Evolutionary conservation across 2,113 vertebrate genomes (phyloP), one percentile per base, ranked within the genome.

Genomic region (Sula dactylatra): DNA sequence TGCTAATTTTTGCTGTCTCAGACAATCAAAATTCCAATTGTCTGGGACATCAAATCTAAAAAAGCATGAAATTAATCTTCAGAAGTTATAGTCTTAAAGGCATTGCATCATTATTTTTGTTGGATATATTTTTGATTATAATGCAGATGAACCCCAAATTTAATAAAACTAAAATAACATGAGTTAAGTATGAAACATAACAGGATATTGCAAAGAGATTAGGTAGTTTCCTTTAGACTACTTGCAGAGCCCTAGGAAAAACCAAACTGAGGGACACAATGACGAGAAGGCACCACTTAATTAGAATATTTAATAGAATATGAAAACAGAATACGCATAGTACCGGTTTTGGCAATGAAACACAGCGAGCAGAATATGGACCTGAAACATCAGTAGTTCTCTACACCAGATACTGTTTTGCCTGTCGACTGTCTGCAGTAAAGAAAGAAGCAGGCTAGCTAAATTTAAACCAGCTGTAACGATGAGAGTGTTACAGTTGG

Each of bases 161-260:
- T 98, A 99, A 99, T 99, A 99, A 99, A 98, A 99, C 98, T 98
- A 98, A 99, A 99, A 99, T 98, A 99, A 99, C 99, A 99, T 92
- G 94, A 98, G 98, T 98, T 98, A 99, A 97, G 97, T 97, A 98
- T 98, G 99, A 99, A 99, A 99, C 99, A 99, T 98, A 99, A 99
- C 99, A 99, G 99, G 99, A 99, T 99, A 99, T 99, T 99, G 99
- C 99, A 97, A 96, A 95, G 98, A 99, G 99, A 99, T 99, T 99
- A 99, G 98, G 98, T 98, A 97, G 99, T 98, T 99, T 99, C 99
- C 99, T 98, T 98, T 98, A 98, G 95, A 98, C 97, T 95, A 98
- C 93, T 96, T 96, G 97, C 98, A 97, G 94, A 96, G 97, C 97
- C 97, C 97, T 86, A 67, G 89, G 85, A 97, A 96, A 97, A 95